A percentile compares a stretch with the other conserved stretches of the same genome.
Evolutionary conservation across 1,140 invertebrate species (phyloP).

Genomic region (Alviniconcha marisindica): DNA sequence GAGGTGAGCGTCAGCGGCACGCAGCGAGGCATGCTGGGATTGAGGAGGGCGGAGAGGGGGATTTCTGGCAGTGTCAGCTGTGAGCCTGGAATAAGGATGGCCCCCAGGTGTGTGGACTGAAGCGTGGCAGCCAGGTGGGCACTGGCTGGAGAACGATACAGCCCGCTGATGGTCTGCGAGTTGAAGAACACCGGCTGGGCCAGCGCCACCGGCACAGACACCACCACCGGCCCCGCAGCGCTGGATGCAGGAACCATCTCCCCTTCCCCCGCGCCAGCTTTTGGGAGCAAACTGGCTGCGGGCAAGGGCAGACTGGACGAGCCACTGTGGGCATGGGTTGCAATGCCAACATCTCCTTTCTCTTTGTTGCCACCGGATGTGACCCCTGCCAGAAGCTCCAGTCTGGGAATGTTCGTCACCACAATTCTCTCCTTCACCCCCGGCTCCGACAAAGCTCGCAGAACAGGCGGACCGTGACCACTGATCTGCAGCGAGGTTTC

Average conservation of each 20-base stretch:
- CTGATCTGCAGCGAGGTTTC: background rate
- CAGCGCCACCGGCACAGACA: slow-evolving; percentile 49
- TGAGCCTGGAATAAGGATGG: slow-evolving; percentile 37
- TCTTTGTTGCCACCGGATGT: background rate
- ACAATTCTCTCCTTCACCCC: background rate
- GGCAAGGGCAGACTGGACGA: background rate
- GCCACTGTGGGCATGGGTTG: background rate
- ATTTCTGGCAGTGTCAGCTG: slow-evolving; percentile 46
- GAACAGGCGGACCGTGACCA: slow-evolving; percentile 30
- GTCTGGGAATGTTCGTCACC: background rate
- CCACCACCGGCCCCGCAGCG: too few relatives aligned
- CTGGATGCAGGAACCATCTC: background rate
- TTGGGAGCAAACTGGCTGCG: background rate
- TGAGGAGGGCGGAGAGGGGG: slow-evolving; percentile 27
- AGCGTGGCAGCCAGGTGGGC: background rate
- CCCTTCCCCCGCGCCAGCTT: background rate
- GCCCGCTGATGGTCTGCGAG: slow-evolving; percentile 45
- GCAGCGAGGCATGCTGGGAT: background rate
- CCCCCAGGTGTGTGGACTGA: slow-evolving; percentile 21
- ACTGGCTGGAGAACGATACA: slow-evolving; percentile 1
- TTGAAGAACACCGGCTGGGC: slow-evolving; percentile 50
- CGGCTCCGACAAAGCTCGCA: slow-evolving; percentile 46
- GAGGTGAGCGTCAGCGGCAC: slow-evolving; percentile 3
- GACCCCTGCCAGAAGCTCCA: background rate
- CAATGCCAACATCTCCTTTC: background rate